Evolutionary conservation across 2,888 invertebrate species (phyloP).

Genomic region (Nomada hirtipes): DNA sequence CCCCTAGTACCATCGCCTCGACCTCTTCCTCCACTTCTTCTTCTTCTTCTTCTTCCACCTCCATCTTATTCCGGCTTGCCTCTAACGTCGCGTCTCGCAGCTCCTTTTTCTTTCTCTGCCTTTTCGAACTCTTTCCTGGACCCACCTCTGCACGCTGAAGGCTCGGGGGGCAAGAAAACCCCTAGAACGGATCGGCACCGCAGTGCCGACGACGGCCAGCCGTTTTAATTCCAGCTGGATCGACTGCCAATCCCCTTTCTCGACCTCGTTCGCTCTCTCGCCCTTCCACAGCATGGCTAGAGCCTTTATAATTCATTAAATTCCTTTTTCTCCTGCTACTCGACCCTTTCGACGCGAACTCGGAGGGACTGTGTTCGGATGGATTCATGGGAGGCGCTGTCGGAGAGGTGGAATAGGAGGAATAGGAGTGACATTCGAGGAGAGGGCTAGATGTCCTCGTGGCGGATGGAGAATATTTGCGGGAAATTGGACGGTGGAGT

Average conservation of each 20-base stretch:
- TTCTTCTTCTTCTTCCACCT: conserved; percentile 31
- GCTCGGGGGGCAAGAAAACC: conserved; percentile 66
- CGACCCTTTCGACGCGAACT: conserved; percentile 24
- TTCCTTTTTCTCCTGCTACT: conserved; percentile 49
- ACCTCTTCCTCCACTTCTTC: conserved; percentile 60
- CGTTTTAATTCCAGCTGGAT: conserved; percentile 71
- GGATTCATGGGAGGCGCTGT: not conserved
- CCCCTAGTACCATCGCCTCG: conserved; percentile 74
- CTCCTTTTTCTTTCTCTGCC: conserved; percentile 72
- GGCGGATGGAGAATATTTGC: not conserved
- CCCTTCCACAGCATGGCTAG: conserved; percentile 5
- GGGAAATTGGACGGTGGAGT: no score
- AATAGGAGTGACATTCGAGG: not conserved
- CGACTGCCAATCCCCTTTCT: conserved; percentile 64
- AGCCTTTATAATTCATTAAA: conserved; percentile 63
- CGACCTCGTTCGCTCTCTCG: conserved; percentile 14
- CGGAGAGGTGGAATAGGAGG: not conserved
- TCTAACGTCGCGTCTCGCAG: conserved; percentile 61
- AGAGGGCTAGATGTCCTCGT: not conserved
- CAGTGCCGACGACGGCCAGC: conserved; percentile 63
- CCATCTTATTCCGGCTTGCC: conserved; percentile 29
- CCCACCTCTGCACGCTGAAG: conserved; percentile 50
- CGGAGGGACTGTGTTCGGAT: not conserved
- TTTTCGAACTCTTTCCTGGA: conserved; percentile 72
- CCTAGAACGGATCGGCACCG: conserved; percentile 67